Evolutionary conservation across 2,888 invertebrate genomes (phyloP).

Genomic region (Bhutanitis thaidina): DNA sequence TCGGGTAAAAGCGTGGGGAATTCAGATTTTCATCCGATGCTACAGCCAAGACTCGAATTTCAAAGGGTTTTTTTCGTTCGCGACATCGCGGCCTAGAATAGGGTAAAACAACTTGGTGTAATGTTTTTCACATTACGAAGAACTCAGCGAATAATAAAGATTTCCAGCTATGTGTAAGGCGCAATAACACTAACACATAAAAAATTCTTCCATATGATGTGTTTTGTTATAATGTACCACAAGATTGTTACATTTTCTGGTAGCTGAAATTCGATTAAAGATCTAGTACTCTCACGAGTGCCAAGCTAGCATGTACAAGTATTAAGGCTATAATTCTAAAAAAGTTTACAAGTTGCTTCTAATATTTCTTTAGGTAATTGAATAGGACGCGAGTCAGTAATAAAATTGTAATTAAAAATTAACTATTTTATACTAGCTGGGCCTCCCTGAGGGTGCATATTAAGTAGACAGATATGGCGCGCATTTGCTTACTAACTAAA

Average conservation of each 20-base stretch:
- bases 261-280: too few relatives aligned
- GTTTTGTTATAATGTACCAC: too few relatives aligned
- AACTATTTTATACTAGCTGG: constrained; percentile 69
- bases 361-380: constrained; percentile 71
- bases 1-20: constrained; percentile 75
- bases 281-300: neutral
- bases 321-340: neutral
- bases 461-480: constrained; percentile 60
- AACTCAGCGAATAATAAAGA: too few relatives aligned
- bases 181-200: too few relatives aligned
- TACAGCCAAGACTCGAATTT: constrained; percentile 60
- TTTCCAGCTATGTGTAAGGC: too few relatives aligned
- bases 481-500: constrained; percentile 67
- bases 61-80: constrained; percentile 67
- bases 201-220: too few relatives aligned
- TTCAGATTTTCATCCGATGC: constrained; percentile 68
- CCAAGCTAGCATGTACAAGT: too few relatives aligned
- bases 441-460: constrained; percentile 72
- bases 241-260: too few relatives aligned
- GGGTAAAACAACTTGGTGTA: constrained; percentile 27
- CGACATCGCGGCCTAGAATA: constrained; percentile 35
- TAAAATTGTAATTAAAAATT: constrained; percentile 79
- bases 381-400: constrained; percentile 69
- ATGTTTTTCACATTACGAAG: constrained; percentile 12
- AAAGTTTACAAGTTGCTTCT: constrained; percentile 32